phyloP scores from a whole-genome alignment of 1,140 invertebrate species.

The Episyrphus balteatus region DNA sequence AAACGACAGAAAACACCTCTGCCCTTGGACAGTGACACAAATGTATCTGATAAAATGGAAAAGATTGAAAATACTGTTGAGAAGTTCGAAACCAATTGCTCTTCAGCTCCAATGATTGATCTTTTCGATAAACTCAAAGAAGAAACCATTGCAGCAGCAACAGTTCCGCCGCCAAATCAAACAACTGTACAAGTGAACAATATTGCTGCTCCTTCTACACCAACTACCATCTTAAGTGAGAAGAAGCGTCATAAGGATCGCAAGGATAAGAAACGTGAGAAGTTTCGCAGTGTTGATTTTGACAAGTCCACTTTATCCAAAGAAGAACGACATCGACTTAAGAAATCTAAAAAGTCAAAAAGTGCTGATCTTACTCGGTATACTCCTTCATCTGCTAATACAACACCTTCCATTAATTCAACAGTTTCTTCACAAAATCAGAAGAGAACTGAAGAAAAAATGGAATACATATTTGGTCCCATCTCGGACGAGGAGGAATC shows the following conservation, averaged over 20 bases:
- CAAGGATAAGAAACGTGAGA: constrained; percentile 61
- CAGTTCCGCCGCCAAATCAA: constrained; percentile 12
- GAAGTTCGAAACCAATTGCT: background rate
- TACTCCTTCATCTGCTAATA: background rate
- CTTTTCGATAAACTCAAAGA: constrained; percentile 13
- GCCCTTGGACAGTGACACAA: constrained; percentile 16
- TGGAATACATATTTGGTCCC: constrained; percentile 80
- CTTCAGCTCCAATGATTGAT: constrained; percentile 3
- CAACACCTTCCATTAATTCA: background rate
- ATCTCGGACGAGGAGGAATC: constrained; percentile 64
- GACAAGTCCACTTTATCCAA: constrained; percentile 40
- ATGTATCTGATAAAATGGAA: constrained; percentile 13
- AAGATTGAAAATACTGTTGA: constrained; percentile 4
- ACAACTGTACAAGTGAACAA: constrained; percentile 19
- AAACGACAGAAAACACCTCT: constrained; percentile 59
- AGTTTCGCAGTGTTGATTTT: constrained; percentile 48
- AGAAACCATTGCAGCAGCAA: background rate
- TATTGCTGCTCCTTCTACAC: background rate
- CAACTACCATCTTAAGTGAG: constrained; percentile 30
- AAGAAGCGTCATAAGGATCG: constrained; percentile 46
- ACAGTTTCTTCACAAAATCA: background rate
- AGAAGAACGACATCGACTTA: constrained; percentile 34
- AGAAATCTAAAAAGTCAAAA: constrained; percentile 46
- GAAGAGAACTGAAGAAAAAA: constrained; percentile 48
- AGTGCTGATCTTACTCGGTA: constrained; percentile 17